Evolutionary conservation across 2,888 invertebrate genomes (phyloP), one percentile per base, ranked within the genome.

Genomic region (Allolobophora icterica): DNA sequence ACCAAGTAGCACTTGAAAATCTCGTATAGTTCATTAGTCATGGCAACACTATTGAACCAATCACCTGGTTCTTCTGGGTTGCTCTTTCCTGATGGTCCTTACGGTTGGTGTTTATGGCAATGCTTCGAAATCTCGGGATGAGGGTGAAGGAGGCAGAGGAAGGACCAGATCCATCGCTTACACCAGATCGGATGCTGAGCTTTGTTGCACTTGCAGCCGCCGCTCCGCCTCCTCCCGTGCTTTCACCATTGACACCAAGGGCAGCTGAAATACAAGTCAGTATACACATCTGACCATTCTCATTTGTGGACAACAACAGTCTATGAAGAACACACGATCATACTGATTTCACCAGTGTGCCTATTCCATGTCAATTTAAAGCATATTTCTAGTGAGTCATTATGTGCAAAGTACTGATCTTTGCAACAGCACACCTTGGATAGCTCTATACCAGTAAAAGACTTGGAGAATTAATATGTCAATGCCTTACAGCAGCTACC

Each of bases 31-130:
- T n/a, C n/a, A n/a, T n/a, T n/a, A n/a, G 19, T 1, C 52, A 52
- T 71, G 30, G 30, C 71, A n/a, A 13, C 71, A 13, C 71, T n/a
- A 52, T 21, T n/a, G 71, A 71, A 71, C 71, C n/a, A 71, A 34
- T 87, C 38, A 87, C 87, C 87, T 87, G 87, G 24, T 35, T 6
- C 38, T 87, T 87, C 87, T 87, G 87, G 87, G 87, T 87, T 87
- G 11, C 38, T 87, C 38, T 87, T 33, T 87, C 87, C 38, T 87
- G 87, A 38, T 87, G 87, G 8, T 87, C 87, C 34, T 87, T 87
- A 30, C 87, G 21, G 35, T 38, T 87, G 87, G 87, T 87, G 87
- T 87, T 87, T 38, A 87, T 38, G 38, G 87, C 87, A 34, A 35
- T 34, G 87, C 87, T 87, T n/a, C 38, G 87, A 87, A 87, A 87